Evolutionary conservation across 2,113 vertebrate species (phyloP).

Genomic region (Synchiropus splendidus): DNA sequence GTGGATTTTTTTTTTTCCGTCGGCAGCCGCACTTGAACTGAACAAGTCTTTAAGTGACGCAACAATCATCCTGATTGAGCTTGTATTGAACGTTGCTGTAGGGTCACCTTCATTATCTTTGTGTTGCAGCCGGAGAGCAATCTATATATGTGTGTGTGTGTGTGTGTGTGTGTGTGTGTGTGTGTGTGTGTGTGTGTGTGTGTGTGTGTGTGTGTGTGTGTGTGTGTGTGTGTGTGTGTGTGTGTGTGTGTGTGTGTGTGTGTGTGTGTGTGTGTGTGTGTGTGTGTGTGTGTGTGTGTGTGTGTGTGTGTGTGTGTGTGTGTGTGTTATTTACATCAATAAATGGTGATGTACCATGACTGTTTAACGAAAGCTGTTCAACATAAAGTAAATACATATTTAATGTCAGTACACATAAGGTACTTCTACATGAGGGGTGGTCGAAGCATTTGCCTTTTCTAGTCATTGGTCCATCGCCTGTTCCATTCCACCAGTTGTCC

Average conservation of each 20-base stretch:
- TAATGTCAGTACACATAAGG: no score
- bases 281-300: not conserved
- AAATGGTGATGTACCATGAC: not conserved
- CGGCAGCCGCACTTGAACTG: no score
- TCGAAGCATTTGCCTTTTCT: no score
- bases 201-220: not conserved
- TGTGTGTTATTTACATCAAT: not conserved
- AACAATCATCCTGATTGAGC: constrained; percentile 8
- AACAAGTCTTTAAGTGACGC: no score
- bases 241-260: not conserved
- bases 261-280: not conserved
- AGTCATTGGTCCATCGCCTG: no score
- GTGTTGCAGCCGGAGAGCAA: not conserved
- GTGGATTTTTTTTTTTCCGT: no score
- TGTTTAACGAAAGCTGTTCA: no score
- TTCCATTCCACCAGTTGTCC: no score
- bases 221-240: not conserved
- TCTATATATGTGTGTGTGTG: not conserved
- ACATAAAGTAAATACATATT: no score
- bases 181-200: not conserved
- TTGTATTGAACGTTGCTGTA: not conserved
- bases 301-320: not conserved
- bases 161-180: not conserved
- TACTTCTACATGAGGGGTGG: no score
- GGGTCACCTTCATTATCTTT: constrained; percentile 17